Evolutionary conservation across 2,888 invertebrate genomes (phyloP), one percentile per base, ranked within the genome.

Genomic region (Dyspetes luteomarginatus): DNA sequence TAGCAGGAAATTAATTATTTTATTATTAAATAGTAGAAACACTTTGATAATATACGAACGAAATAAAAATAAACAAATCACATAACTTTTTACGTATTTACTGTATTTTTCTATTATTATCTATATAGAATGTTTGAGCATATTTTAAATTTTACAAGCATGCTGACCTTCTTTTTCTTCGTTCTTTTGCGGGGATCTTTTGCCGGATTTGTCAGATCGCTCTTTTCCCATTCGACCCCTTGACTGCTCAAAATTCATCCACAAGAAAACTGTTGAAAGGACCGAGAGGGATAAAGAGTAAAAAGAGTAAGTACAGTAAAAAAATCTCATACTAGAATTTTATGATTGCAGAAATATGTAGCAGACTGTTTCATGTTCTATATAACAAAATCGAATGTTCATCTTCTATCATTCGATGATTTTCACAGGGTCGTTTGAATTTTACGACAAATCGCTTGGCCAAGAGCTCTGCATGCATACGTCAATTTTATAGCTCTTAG

Each of bases 241-340:
- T 55, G 79, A 67, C 79, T 79, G 80, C 82, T 83, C 74, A 74
- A 81, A 80, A 75, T 78, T 78, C 71, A 64, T 78, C 48, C 55
- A 19, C 56, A 60, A 55, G 65, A 58, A 75, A 78, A 71, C 50
- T 64, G 60, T 62, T 43, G 55, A 75, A 67, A 64, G 73, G 64
- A n/a, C 30, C 60, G 41, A 17, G 50, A 52, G 15, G 1, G 48
- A 19, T 9, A 43, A 4, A 12, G 22, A 24, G 24, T 7, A 24
- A 58, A n/a, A 73, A 24, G 12, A 17, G 30, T 7, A 48, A 45
- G 41, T 56, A 74, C 22, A 67, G 52, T 55, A 12, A 26, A 36
- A n/a, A 55, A 17, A 55, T 30, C 55, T 28, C 30, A 50, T 65
- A 28, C 48, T 30, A n/a, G 56, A 48, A 9, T 74, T 74, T 65